Evolutionary conservation across 2,888 invertebrate genomes (phyloP), one percentile per base, ranked within the genome.

Genomic region (Leptinotarsa tumamoca): DNA sequence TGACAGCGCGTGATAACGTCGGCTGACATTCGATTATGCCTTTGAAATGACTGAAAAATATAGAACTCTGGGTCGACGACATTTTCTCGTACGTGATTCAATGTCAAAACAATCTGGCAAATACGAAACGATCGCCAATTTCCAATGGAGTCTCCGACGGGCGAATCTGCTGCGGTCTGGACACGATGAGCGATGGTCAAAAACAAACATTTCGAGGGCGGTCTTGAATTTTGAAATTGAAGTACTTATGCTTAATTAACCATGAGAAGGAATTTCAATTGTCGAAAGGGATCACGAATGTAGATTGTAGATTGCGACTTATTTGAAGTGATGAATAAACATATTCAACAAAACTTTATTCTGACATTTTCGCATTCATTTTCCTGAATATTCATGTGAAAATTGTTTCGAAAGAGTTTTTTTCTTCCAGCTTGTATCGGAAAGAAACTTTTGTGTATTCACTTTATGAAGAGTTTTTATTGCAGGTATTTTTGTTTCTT

Each of bases 81-180:
- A 76, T 74, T 66, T 78, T 71, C 61, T 27, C 68, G 72, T 73
- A 75, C 76, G 78, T 76, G 80, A 78, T 74, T 69, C 77, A 78
- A 71, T 78, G 79, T 79, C 80, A 80, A 80, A 78, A 79, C 74
- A 78, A 78, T 78, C 77, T 79, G 79, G 80, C 78, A 78, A 77
- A 72, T 76, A 71, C 71, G 72, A 50, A 69, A 73, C 69, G 61
- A 68, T 27, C 63, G 69, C 68, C 51, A 67, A 21, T 43, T 68
- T 71, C 73, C 73, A 70, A 70, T 70, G 76, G 67, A 67, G 70
- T 50, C 56, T 68, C 73, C 68, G 75, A 69, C 21, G 33, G 4
- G 43, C 27, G 27, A 21, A 27, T 63, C 13, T 54, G 68, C 23
- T 68, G 52, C 17, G 33, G 49, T 56, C 58, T 70, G 66, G 33